Base-by-base conservation (phyloP, 2,113 vertebrate genomes). In the Chrysemys picta region DNA sequence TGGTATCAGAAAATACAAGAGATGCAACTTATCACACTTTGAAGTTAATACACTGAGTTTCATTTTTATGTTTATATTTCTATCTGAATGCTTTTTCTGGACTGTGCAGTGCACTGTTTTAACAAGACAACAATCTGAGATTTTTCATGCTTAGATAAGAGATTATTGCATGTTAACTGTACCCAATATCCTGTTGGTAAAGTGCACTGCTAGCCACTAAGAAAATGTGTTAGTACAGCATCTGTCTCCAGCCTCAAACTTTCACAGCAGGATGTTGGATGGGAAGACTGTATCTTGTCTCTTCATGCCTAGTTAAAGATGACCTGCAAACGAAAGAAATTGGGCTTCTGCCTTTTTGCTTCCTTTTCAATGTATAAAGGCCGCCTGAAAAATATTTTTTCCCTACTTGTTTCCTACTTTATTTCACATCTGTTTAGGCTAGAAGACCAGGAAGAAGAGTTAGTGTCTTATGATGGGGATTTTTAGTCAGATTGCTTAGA, bases 341-440 rank as follows among this genome's bases (percentile, higher is more conserved):
- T 87, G 93, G 62, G 87, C 22, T 59, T 80, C 80, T 24, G 89
- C 42, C 5, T 65, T 93, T 90, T 96, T 84, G 35, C 83, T 89
- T 65, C 31, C 82, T 93, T 31, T 85, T 53, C 35, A 49, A 57
- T 38, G 69, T 1, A 1, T 3, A 84, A 11, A 91, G 10, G 80
- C 29, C 25, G 42, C n/a, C 24, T 29, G 56, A 80, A 27, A 65
- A 35, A 65, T 59, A 16, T 35, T 19, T n/a, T 65, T 6, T 42
- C 89, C 65, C 72, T 45, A 76, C 25, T 78, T 47, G 25, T 25
- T 78, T 72, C 22, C 38, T 4, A 45, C 12, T 45, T 45, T 47
- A 47, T 47, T 78, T 78, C 75, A 78, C 12, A 4, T 78, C 10
- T 25, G 21, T 24, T 3, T 21, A 53, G 11, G 38, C 6, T 81